Evolutionary conservation across 2,797 vertebrate genomes (phyloP).

Genomic region (Cossypha caffra): DNA sequence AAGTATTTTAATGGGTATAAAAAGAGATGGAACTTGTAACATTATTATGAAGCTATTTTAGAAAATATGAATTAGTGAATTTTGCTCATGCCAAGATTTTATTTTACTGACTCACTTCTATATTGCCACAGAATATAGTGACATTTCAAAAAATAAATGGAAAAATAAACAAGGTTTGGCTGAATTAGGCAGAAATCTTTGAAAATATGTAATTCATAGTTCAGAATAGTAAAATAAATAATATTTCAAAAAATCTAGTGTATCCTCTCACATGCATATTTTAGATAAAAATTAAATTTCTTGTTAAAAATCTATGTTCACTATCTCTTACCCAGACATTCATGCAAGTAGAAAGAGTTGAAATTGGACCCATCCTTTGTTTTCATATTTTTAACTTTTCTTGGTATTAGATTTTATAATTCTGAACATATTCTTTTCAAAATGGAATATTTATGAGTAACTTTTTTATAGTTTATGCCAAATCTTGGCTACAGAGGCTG

Average conservation of each 20-base stretch:
- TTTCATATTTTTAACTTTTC: background rate
- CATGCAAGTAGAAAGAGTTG: background rate
- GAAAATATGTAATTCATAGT: background rate
- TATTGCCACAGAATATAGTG: background rate
- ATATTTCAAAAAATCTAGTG: background rate
- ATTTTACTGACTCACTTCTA: background rate
- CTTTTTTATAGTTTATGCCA: background rate
- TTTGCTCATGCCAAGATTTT: background rate
- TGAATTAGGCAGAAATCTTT: background rate
- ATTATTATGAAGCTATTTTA: background rate
- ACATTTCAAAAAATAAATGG: background rate
- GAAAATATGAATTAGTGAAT: background rate
- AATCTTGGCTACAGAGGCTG: background rate
- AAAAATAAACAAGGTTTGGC: background rate
- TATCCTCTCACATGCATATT: background rate
- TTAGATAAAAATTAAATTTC: background rate
- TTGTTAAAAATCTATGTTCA: background rate
- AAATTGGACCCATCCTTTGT: background rate
- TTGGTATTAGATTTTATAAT: background rate
- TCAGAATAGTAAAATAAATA: background rate
- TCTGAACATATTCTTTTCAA: background rate
- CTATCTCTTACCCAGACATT: background rate
- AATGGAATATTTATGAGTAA: background rate
- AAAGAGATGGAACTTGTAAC: background rate
- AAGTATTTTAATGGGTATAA: background rate